A percentile compares a stretch with the other conserved stretches of the same genome.
Evolutionary conservation across 1,140 invertebrate genomes (phyloP).

Genomic region (Zaprionus kolodkinae): DNA sequence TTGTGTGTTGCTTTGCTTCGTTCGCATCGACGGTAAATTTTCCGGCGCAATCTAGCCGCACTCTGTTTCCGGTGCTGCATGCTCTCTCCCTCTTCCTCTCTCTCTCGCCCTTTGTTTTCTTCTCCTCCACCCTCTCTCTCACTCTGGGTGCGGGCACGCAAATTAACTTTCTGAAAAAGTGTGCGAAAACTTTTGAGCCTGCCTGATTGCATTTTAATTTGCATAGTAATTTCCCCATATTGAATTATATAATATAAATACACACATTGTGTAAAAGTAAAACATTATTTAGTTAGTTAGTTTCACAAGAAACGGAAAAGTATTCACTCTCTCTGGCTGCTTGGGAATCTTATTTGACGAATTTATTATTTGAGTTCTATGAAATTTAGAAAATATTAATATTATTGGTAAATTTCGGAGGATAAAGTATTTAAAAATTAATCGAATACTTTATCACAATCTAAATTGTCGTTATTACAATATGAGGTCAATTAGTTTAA

Average conservation of each 20-base stretch:
- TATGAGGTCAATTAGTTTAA: too few species aligned
- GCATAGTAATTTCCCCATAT: constrained; percentile 23
- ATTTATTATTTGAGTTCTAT: too few species aligned
- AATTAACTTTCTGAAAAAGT: constrained; percentile 44
- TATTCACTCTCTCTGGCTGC: neutral
- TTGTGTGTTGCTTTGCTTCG: constrained; percentile 49
- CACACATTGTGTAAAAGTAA: neutral
- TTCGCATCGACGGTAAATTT: constrained; percentile 66
- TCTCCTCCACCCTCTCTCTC: neutral
- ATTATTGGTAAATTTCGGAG: too few species aligned
- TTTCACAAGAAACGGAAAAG: too few species aligned
- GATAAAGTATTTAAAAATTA: too few species aligned
- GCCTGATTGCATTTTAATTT: constrained; percentile 54
- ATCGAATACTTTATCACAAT: too few species aligned
- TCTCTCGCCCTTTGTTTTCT: neutral
- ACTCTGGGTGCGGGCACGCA: constrained; percentile 45
- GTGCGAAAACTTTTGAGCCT: constrained; percentile 25
- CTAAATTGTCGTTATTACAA: too few species aligned
- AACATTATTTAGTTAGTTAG: too few species aligned
- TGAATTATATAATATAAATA: constrained; percentile 19
- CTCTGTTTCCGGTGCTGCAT: constrained; percentile 32
- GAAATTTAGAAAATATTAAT: too few species aligned
- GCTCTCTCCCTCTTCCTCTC: neutral
- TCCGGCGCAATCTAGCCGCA: constrained; percentile 67
- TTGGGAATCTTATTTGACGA: too few species aligned